Evolutionary conservation across 2,888 invertebrate species (phyloP).

Genomic region (Eupithecia subfuscata): DNA sequence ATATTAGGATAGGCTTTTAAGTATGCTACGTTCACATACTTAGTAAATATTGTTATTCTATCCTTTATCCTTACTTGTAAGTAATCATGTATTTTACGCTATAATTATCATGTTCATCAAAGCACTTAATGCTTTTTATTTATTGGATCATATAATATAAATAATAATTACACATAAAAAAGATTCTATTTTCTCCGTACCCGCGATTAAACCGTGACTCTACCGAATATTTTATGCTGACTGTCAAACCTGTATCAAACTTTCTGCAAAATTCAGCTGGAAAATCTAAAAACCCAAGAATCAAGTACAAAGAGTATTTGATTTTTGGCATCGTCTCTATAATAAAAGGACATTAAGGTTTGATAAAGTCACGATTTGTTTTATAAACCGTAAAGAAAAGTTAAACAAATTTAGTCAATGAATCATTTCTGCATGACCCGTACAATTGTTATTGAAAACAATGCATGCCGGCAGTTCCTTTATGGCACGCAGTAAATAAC

Average conservation of each 20-base stretch:
- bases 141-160: background rate
- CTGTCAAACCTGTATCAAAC: background rate
- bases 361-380: constrained; percentile 15
- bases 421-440: constrained; percentile 21
- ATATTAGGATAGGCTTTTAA: background rate
- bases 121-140: background rate
- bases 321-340: background rate
- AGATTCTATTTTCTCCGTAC: background rate
- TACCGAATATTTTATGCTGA: background rate
- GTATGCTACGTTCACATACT: background rate
- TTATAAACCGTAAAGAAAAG: constrained; percentile 20
- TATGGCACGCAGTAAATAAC: background rate
- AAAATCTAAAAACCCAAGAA: background rate
- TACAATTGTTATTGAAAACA: constrained; percentile 6
- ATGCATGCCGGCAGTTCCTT: background rate
- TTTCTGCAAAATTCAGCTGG: background rate
- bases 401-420: constrained; percentile 20
- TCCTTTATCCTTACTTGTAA: background rate
- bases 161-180: background rate
- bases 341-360: background rate
- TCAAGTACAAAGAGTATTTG: background rate
- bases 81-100: background rate
- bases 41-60: background rate
- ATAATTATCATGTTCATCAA: background rate
- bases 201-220: background rate